These are phyloP conservation scores for Dicranocentrus wangi DNA, from an alignment of 2,888 invertebrate species.

Conservation along the genomic window DNA sequence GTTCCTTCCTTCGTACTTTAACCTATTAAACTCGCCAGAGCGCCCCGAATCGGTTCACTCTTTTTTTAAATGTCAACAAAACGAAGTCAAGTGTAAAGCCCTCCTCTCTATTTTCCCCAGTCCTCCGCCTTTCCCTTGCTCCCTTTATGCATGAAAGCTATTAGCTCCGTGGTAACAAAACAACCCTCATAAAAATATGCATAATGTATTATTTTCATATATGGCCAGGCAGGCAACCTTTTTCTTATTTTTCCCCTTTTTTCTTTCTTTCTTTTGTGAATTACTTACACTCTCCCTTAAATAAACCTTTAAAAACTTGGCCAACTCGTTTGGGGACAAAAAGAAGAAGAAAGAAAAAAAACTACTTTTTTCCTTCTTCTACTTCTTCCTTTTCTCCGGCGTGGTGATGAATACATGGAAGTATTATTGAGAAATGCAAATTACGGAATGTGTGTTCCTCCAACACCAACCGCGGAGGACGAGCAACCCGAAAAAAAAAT, in stretches of 20 bases:
- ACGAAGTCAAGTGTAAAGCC: constrained; percentile 59
- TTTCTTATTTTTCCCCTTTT: constrained; percentile 11
- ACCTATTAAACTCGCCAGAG: no score
- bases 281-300: background rate
- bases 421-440: constrained; percentile 55
- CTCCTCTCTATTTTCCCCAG: constrained; percentile 31
- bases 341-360: no score
- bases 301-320: no score
- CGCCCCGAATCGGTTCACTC: constrained; percentile 46
- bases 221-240: background rate
- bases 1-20: no score
- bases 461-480: no score
- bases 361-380: constrained; percentile 8
- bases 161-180: constrained; percentile 59
- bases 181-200: constrained; percentile 60
- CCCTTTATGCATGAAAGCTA: constrained; percentile 64
- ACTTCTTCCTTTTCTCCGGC: background rate
- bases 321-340: no score
- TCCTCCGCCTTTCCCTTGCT: constrained; percentile 63
- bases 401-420: constrained; percentile 36
- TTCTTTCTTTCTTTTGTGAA: constrained; percentile 16
- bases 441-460: constrained; percentile 14
- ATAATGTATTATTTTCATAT: constrained; percentile 45
- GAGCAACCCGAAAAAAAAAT: constrained; percentile 3
- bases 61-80: constrained; percentile 58